Evolutionary conservation across 2,888 invertebrate species (phyloP).

Genomic region (Epinotia demarniana): DNA sequence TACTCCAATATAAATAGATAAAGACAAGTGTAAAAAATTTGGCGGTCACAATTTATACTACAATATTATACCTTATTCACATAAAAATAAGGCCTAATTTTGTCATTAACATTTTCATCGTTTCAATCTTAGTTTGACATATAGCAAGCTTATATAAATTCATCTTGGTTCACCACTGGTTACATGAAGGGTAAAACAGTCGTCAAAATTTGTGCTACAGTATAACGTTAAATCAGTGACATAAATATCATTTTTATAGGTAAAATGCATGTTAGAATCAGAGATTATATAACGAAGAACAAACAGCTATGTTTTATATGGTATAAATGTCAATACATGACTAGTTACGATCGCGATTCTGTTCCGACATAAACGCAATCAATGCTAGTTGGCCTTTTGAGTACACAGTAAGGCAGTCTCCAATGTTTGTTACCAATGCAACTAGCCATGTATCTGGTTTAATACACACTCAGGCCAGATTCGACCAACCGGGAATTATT

Average conservation of each 20-base stretch:
- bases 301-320: neutral
- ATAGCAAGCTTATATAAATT: conserved; percentile 23
- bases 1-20: conserved; percentile 16
- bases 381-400: neutral
- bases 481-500: neutral
- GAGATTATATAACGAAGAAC: conserved; percentile 9
- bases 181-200: conserved; percentile 27
- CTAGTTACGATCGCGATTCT: neutral
- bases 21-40: neutral
- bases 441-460: neutral
- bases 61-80: conserved; percentile 1
- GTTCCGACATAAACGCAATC: neutral
- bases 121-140: conserved; percentile 27
- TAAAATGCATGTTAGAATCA: conserved; percentile 17
- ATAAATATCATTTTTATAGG: neutral
- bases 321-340: neutral
- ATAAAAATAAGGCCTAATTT: conserved; percentile 4
- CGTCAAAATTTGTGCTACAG: conserved; percentile 40
- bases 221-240: conserved; percentile 1
- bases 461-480: neutral
- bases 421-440: neutral
- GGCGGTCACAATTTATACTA: conserved; percentile 2
- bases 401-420: neutral
- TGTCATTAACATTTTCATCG: neutral
- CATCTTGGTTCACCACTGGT: conserved; percentile 6